Conservation (phyloP, 2,797 vertebrate species). For the Chloroceryle inda region DNA sequence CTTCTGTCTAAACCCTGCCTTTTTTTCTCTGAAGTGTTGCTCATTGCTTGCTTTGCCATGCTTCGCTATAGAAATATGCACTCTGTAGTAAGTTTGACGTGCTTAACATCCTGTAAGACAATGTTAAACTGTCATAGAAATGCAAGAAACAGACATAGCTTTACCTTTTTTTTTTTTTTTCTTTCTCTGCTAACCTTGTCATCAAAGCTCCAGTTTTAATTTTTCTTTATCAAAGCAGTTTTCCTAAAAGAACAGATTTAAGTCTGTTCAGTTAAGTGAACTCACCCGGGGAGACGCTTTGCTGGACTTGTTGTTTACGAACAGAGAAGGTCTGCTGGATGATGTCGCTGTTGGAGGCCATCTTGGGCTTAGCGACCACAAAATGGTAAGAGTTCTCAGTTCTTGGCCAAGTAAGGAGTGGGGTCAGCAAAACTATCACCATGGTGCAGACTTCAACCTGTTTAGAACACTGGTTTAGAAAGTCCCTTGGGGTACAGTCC, state of each 20-base stretch:
- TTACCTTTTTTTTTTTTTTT: constrained; percentile 52
- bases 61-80: background rate
- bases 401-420: too few species aligned
- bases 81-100: background rate
- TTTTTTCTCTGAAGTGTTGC: background rate
- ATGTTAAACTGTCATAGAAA: background rate
- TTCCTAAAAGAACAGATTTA: constrained; percentile 33
- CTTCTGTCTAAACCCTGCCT: background rate
- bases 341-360: too few species aligned
- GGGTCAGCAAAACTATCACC: too few species aligned
- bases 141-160: constrained; percentile 2
- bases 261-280: too few species aligned
- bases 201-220: constrained; percentile 48
- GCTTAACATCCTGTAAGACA: background rate
- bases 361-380: too few species aligned
- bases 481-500: too few species aligned
- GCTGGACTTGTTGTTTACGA: too few species aligned
- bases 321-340: too few species aligned
- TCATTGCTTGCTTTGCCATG: background rate
- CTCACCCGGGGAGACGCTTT: too few species aligned
- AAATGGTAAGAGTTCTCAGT: too few species aligned
- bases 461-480: too few species aligned
- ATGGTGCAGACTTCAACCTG: too few species aligned
- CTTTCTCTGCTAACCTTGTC: constrained; percentile 49
- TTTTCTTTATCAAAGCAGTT: constrained; percentile 64